A percentile compares a stretch with the other conserved stretches of the same genome.
Conservation (phyloP, 2,888 invertebrate genomes). For the Microplitis deprimator region DNA sequence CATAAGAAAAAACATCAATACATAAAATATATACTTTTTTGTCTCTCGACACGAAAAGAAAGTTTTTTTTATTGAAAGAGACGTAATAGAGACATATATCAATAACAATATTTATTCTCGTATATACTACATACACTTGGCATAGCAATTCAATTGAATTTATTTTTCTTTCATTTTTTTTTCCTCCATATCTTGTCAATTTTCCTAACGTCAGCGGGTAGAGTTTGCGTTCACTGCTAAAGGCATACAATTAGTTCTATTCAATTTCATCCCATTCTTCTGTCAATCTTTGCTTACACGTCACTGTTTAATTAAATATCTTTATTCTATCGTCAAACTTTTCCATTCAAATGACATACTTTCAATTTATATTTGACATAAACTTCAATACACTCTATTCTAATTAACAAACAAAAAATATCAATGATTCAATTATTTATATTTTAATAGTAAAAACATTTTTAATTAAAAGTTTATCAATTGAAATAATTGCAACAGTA, state of each 20-base stretch:
- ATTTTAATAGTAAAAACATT: no score
- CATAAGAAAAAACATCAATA: background rate
- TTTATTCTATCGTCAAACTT: background rate
- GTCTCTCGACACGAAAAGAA: background rate
- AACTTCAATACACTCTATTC: background rate
- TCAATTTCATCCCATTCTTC: slow-evolving; percentile 35
- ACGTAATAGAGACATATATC: background rate
- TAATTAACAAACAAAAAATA: no score
- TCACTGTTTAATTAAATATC: slow-evolving; percentile 38
- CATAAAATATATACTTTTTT: background rate
- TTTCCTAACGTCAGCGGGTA: slow-evolving; percentile 4
- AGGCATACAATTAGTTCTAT: slow-evolving; percentile 38
- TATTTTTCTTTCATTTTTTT: background rate
- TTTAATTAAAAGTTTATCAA: no score
- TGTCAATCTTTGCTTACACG: slow-evolving; percentile 12
- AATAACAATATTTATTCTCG: background rate
- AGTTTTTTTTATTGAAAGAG: background rate
- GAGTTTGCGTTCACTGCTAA: slow-evolving; percentile 7
- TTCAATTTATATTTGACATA: background rate
- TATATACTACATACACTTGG: background rate
- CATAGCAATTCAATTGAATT: background rate
- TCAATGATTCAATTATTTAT: no score
- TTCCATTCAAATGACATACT: background rate
- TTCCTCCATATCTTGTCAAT: background rate
- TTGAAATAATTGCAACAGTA: no score